Evolutionary conservation across 2,888 invertebrate genomes (phyloP).

Genomic region (Coenonympha arcania): DNA sequence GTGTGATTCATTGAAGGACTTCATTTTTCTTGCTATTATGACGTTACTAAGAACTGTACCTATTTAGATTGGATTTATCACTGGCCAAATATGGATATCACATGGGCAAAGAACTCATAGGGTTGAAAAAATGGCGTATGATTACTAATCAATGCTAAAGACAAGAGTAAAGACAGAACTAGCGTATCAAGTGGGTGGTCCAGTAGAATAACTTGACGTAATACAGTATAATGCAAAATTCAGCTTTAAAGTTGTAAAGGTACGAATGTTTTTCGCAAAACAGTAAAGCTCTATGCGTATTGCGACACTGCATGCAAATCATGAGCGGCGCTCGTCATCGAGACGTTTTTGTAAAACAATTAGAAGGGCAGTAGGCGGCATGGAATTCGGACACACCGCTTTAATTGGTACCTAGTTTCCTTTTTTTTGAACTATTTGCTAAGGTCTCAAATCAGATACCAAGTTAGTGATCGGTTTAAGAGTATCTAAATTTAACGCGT

Average conservation of each 20-base stretch:
- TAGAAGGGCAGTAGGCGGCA: constrained; percentile 27
- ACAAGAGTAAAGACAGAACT: constrained; percentile 5
- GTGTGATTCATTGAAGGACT: neutral
- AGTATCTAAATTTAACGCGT: too few relatives aligned
- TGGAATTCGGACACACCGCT: constrained; percentile 26
- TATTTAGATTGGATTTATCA: neutral
- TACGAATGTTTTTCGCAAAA: constrained; percentile 7
- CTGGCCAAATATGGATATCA: neutral
- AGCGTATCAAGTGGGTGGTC: constrained; percentile 22
- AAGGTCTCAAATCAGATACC: constrained; percentile 1
- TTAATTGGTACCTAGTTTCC: constrained; percentile 18
- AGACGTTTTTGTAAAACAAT: constrained; percentile 46
- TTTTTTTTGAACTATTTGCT: constrained; percentile 4
- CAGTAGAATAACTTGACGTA: neutral
- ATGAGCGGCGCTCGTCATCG: constrained; percentile 44
- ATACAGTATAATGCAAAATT: neutral
- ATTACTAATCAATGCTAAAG: constrained; percentile 5
- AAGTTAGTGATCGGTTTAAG: neutral
- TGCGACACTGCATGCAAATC: constrained; percentile 53
- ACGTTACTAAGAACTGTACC: neutral
- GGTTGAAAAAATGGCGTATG: neutral
- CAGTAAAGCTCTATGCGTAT: constrained; percentile 31
- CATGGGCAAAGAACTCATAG: neutral
- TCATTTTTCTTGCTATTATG: neutral
- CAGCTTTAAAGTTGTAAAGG: neutral